Evolutionary conservation across 92 coral and sea anemone species (phyloP).

Genomic region (Paramuricea clavata): DNA sequence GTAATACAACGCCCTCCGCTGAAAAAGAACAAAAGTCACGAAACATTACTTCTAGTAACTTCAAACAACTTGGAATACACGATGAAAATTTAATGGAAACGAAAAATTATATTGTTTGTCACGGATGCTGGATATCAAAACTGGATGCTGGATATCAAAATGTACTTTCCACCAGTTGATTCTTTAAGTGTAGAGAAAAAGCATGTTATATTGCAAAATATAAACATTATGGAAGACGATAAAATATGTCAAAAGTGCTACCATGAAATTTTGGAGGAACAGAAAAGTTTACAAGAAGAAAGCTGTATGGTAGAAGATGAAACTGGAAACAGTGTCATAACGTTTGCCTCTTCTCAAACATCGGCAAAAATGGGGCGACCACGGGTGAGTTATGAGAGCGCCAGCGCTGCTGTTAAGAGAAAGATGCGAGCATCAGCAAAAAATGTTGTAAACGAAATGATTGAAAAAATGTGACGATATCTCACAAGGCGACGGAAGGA

Average conservation of each 20-base stretch:
- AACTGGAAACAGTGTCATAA: neutral
- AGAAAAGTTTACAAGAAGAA: too few relatives aligned
- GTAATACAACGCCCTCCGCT: neutral
- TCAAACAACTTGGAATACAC: neutral
- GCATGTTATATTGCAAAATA: too few relatives aligned
- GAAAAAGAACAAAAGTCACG: neutral
- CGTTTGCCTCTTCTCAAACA: neutral
- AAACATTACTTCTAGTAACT: neutral
- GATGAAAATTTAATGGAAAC: neutral
- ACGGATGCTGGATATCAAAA: neutral
- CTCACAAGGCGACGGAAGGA: neutral
- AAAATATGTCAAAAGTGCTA: too few relatives aligned
- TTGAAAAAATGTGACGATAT: neutral
- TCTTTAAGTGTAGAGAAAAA: too few relatives aligned
- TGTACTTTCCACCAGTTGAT: neutral
- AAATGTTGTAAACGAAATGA: neutral
- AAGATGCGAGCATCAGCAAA: neutral
- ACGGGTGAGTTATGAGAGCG: neutral
- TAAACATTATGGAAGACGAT: too few relatives aligned
- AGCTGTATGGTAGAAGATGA: too few relatives aligned
- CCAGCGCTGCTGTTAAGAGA: neutral
- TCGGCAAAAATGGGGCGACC: neutral
- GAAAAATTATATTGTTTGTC: neutral
- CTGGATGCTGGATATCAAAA: neutral
- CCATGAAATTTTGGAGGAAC: too few relatives aligned